Base-by-base conservation (phyloP, 2,113 vertebrate species). In the Odontophorus gujanensis region DNA sequence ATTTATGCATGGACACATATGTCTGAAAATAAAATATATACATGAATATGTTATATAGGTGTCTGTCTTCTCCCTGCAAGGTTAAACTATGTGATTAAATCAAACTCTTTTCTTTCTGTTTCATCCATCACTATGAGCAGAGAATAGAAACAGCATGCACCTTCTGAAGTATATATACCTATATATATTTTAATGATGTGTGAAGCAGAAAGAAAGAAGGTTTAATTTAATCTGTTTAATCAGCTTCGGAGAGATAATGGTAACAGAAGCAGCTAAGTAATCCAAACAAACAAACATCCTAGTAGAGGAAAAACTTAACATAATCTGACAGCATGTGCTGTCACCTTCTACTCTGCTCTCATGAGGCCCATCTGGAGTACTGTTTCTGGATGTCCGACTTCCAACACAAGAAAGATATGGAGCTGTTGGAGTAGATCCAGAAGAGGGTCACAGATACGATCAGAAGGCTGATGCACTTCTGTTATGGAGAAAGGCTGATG, bases 81-180 rank as follows among this genome's bases (percentile, higher is more conserved):
- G 93, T 97, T 95, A 95, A 94, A 55, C 42, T 82, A 63, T 71
- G 59, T 93, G 95, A 93, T 93, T 95, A 93, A 95, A 91, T 89
- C 85, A 81, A 90, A 67, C 13, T 81, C 61, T 61, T 7, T 86
- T 83, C 81, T 78, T 89, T 95, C 72, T 82, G 74, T 95, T 93
- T 92, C 87, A 95, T 85, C 72, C 66, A 81, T 94, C 89, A 97
- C 73, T 71, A 93, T 48, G 32, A 96, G 47, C 45, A 95, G 81
- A 88, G 75, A 96, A 59, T 42, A 90, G 89, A 93, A 95, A 94
- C 50, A 93, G 47, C 19, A 77, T 32, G 30, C 61, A 87, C 43
- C n/a, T 92, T 80, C 68, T 50, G 73, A 87, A 90, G 69, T 79
- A 32, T 51, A 88, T 83, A 55, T 75, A 84, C 34, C 18, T 73